A percentile compares a stretch with the other conserved stretches of the same genome.
phyloP scores from a whole-genome alignment of 1,140 invertebrate genomes.

The Ridgeia piscesae region DNA sequence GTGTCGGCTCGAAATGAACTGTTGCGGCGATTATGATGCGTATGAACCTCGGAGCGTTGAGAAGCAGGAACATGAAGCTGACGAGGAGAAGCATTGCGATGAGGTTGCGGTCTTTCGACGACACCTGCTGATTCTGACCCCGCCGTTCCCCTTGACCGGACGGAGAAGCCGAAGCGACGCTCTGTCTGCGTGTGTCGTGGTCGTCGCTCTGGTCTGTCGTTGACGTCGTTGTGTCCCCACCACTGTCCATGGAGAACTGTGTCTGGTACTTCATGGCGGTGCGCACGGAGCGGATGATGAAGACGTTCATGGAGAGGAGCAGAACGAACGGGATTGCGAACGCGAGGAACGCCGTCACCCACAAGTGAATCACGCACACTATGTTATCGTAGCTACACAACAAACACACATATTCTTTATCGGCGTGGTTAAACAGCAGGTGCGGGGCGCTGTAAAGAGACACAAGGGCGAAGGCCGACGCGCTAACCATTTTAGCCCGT shows the following conservation, averaged over 20 bases:
- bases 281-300: background rate
- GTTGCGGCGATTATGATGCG: background rate
- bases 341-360: background rate
- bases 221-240: no score
- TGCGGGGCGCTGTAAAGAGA: background rate
- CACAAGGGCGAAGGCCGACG: background rate
- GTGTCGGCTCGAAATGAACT: background rate
- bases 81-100: slow-evolving; percentile 13
- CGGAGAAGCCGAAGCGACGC: no score
- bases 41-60: slow-evolving; percentile 6
- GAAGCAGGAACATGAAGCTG: slow-evolving; percentile 16
- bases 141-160: no score
- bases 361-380: background rate
- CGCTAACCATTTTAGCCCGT: background rate
- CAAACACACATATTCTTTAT: background rate
- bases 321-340: background rate
- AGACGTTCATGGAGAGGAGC: background rate
- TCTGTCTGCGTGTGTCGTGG: no score
- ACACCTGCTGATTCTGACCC: background rate
- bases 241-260: background rate
- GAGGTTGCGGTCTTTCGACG: background rate
- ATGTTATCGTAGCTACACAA: background rate
- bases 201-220: no score
- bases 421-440: background rate
- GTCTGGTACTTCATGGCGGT: background rate